Evolutionary conservation across 2,113 vertebrate species (phyloP), one percentile per base, ranked within the genome.

Genomic region (Thunnus thynnus): DNA sequence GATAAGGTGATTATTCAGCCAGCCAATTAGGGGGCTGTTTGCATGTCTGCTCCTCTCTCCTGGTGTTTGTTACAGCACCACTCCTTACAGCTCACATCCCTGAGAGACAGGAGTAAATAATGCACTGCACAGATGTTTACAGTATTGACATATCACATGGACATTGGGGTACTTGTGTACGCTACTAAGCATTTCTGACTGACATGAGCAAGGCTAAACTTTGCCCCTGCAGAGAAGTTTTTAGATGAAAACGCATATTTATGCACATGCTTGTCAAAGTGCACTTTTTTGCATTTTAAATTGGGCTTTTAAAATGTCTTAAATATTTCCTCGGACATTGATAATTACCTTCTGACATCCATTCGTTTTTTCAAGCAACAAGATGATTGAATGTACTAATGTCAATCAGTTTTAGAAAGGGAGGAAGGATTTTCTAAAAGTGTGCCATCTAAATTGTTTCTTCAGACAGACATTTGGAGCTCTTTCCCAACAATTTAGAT

Each of bases 1-100:
- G 86, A 90, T 72, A 46, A 91, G 86, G 77, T 91, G 88, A 92
- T 94, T 93, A 93, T 92, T 94, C 93, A 90, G 68, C 82, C 89
- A 86, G 86, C 90, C 91, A 93, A 92, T 94, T 93, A 92, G 85
- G 76, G 51, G 20, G 22, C 78, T 86, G 86, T 89, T 89, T 94
- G 87, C 61, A 69, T 83, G 83, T 86, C 71, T 70, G 58, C 76
- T 72, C 52, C 0, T 8, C 63, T 79, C 55, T 56, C 70, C 60
- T 64, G 65, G 46, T 44, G 71, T 86, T 90, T 89, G 78, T 84
- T 65, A 66, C 52, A 55, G 55, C 57, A 44, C 63, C 70, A 18
- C 61, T 80, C 61, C 79, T 78, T 36, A 65, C 76, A 76, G 73
- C 68, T 57, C 44, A 50, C n/a, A 58, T 72, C 72, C 72, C 72